Percentiles rank a stretch among this genome's conserved stretches.
Evolutionary conservation across 2,888 invertebrate species (phyloP).

Genomic region (Cylloceria caligata): DNA sequence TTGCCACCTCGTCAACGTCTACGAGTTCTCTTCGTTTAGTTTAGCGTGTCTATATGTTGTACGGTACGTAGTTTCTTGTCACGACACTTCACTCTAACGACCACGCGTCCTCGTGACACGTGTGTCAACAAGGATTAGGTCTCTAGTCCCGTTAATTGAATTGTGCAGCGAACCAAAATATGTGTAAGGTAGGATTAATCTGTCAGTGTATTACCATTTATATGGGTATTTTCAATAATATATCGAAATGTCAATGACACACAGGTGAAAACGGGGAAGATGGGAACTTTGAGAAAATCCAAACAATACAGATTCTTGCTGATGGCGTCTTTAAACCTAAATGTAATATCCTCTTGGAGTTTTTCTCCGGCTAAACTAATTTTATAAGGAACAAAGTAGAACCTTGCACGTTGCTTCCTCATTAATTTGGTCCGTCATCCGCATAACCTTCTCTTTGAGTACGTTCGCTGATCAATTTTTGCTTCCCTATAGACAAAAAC

Average conservation of each 20-base stretch:
- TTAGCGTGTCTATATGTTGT: slow-evolving; percentile 1
- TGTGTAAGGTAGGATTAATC: not conserved
- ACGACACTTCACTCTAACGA: slow-evolving; percentile 13
- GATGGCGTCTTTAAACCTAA: no score
- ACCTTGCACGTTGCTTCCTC: no score
- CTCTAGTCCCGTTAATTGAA: slow-evolving; percentile 1
- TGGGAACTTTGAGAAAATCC: no score
- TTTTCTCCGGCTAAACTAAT: not conserved
- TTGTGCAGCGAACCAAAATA: not conserved
- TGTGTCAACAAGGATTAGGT: slow-evolving; percentile 23
- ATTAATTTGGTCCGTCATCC: no score
- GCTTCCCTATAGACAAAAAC: no score
- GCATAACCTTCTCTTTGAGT: no score
- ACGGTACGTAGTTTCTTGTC: slow-evolving; percentile 20
- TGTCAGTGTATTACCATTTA: not conserved
- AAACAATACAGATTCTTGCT: no score
- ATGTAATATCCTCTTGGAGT: no score
- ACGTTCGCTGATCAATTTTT: no score
- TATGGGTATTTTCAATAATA: not conserved
- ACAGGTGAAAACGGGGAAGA: not conserved
- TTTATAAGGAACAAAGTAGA: no score
- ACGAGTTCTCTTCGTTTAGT: slow-evolving; percentile 6
- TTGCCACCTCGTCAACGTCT: slow-evolving; percentile 38
- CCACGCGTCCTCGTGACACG: not conserved
- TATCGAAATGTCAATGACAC: not conserved